A percentile compares a stretch with the other conserved stretches of the same genome.
Evolutionary conservation across 1,140 invertebrate genomes (phyloP).

Genomic region (Heliconius himera): DNA sequence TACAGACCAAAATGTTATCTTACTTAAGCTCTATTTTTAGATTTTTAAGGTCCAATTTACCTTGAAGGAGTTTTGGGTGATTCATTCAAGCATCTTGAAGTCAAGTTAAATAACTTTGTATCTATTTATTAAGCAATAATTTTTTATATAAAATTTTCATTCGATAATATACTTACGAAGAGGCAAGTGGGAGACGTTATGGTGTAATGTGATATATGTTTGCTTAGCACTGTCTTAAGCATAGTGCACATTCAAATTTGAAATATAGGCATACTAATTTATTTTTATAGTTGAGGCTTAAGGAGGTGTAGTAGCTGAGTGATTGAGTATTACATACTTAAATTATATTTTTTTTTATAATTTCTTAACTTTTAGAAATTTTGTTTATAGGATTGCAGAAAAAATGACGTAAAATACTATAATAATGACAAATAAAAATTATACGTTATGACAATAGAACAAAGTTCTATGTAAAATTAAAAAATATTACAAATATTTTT

Average conservation of each 20-base stretch:
- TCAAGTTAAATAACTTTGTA: slow-evolving; percentile 45
- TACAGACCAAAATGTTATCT: background rate
- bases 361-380: background rate
- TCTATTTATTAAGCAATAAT: slow-evolving; percentile 54
- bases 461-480: too few relatives aligned
- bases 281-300: too few relatives aligned
- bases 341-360: too few relatives aligned
- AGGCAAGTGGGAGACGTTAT: background rate
- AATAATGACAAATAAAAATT: too few relatives aligned
- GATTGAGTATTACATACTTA: too few relatives aligned
- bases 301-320: too few relatives aligned
- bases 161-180: background rate
- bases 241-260: background rate
- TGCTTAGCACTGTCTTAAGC: background rate
- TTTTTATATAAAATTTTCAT: slow-evolving; percentile 21
- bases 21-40: slow-evolving; percentile 27
- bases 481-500: background rate
- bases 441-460: too few relatives aligned
- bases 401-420: too few relatives aligned
- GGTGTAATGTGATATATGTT: background rate
- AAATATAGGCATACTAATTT: too few relatives aligned
- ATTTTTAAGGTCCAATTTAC: background rate
- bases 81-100: slow-evolving; percentile 40
- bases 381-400: background rate
- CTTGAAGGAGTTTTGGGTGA: slow-evolving; percentile 2